Evolutionary conservation across 1,140 invertebrate species (phyloP), one percentile per base, ranked within the genome.

Genomic region (Trachymyrmex cornetzi): DNA sequence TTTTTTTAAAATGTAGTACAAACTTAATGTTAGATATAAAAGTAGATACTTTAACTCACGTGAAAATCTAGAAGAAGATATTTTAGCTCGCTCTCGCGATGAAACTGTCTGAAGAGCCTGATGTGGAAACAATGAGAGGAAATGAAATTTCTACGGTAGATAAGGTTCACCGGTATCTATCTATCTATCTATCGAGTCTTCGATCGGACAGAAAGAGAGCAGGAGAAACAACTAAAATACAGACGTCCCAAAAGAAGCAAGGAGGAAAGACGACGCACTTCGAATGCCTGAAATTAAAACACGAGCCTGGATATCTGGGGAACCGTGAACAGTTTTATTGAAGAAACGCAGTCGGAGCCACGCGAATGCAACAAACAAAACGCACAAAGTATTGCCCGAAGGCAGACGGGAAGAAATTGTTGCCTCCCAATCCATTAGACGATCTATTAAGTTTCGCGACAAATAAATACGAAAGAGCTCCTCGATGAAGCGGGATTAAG

Each of bases 71-170:
- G n/a, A 34, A 50, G 14, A 22, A 69, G 48, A 55, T 55, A 34
- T 34, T 53, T 67, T 53, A 55, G 19, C 34, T 59, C 16, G 22
- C 53, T 72, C 12, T 59, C 38, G 67, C 55, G 80, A 72, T 48
- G 69, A 59, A 59, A 55, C 44, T 72, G 71, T 14, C 38, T 61
- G 55, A 19, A 82, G 79, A n/a, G 6, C 48, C 50, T 34, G 38
- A 74, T 82, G 55, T 53, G 38, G 53, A 82, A 82, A 82, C 80
- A 74, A 82, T 59, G 67, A 72, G 80, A 74, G 80, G 80, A 82
- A 82, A 82, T 82, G 80, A 82, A 74, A 82, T 74, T 59, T 74
- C 34, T 55, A 24, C 55, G 38, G 12, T 24, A 55, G 53, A 82
- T 61, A 48, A 74, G n/a, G 38, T 72, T 50, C 61, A 34, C 27